phyloP scores from a whole-genome alignment of 2,797 vertebrate genomes.

The Gymnopithys bicolor region DNA sequence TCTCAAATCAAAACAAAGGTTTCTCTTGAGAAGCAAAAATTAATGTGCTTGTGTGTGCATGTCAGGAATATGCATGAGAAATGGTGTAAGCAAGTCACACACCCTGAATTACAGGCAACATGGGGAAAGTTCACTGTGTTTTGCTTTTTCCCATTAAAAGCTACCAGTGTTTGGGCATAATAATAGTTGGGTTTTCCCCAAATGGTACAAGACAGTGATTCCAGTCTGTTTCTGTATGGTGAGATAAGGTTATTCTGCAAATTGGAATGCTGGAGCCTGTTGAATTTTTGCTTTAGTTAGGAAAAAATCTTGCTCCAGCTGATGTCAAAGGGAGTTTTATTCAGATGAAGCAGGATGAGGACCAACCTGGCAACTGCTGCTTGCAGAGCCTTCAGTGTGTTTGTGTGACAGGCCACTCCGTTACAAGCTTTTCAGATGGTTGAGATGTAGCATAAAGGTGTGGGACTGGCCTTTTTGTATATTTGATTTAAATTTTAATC shows the following conservation, averaged over 20 bases:
- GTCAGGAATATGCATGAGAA: background rate
- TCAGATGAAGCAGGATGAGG: background rate
- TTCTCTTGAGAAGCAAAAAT: background rate
- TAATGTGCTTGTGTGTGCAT: fast-evolving
- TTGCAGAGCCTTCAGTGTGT: background rate
- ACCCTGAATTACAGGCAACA: background rate
- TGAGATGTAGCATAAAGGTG: background rate
- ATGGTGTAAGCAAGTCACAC: background rate
- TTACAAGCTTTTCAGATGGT: background rate
- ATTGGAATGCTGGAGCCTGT: background rate
- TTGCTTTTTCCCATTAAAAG: background rate
- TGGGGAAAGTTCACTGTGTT: background rate
- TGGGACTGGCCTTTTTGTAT: background rate
- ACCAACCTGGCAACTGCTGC: background rate
- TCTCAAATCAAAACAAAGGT: background rate
- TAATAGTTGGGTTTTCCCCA: background rate
- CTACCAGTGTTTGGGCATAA: background rate
- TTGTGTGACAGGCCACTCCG: background rate
- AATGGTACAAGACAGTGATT: background rate
- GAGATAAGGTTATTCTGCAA: background rate
- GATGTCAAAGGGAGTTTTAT: background rate
- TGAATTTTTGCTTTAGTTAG: background rate
- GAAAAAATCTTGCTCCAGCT: background rate
- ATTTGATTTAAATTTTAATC: background rate
- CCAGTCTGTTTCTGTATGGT: background rate